Base-by-base conservation (phyloP, 2,113 vertebrate genomes). In the Dipodomys stephensi region DNA sequence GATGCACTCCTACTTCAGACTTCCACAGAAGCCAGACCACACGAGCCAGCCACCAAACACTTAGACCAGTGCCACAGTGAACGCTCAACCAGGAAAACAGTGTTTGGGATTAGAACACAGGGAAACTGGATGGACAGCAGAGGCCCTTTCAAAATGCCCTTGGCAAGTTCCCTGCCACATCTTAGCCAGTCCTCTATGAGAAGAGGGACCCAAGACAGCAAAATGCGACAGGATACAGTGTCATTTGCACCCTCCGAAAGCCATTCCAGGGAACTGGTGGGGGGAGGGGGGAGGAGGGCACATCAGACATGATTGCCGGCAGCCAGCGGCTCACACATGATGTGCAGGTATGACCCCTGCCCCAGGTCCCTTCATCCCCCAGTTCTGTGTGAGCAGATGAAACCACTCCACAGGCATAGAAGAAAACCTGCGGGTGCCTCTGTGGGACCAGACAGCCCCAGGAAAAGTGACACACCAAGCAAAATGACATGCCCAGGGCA, bases 331-430 rank as follows among this genome's bases (percentile, higher is more conserved):
- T 39, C 39, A 39, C 39, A 39, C 39, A 39, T 39, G 39, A 39
- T 39, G 39, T 39, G 39, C 39, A 39, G 39, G 39, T 39, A 39
- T 39, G 39, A 49, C 49, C 49, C 49, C 49, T 12, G 60, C 53
- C 13, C 30, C 28, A 4, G 0, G 39, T 46, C 7, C 35, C 39
- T 62, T 7, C 25, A 18, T 22, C 27, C 68, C 27, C n/a, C 7
- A 19, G 3, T 6, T 53, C 7, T 13, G 12, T 11, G 6, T 4
- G 20, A 62, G 46, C 68, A 39, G 9, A 7, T n/a, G 8, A 44
- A 39, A 0, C 0, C 11, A 3, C 12, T 6, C 19, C 0, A n/a
- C 46, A 20, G 28, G 13, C 16, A 13, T 4, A 2, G 5, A 28
- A 23, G 1, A 68, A 27, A 88, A 32, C 49, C 22, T 22, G 5